Base-by-base conservation (phyloP, 2,113 vertebrate species). In the Jaculus jaculus region DNA sequence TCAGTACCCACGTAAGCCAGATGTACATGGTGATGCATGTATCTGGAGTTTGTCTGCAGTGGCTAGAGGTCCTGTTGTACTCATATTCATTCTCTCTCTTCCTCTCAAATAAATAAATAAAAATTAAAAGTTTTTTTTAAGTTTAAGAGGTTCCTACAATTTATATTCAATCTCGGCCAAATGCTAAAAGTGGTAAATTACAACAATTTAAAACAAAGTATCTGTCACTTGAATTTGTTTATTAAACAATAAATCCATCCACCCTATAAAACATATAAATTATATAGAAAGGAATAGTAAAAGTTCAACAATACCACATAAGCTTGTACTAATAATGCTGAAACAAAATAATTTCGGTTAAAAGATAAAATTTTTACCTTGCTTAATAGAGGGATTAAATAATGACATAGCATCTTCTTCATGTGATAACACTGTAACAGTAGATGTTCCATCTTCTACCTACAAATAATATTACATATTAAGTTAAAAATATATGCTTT, bases 391-490 rank as follows among this genome's bases (percentile, higher is more conserved):
- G 79, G 93, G 95, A 94, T 96, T 98, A 89, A 98, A 98, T 17
- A 98, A 96, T 89, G 98, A 99, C 98, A 98, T 98, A 42, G 98
- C 97, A 98, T 98, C 97, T 98, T 99, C 99, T 97, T 99, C 99
- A 63, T 98, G 98, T 83, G 98, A 96, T 18, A 99, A 97, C 15
- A 98, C 96, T 96, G 98, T 98, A 93, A 99, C 97, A 96, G 74
- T 96, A 84, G 98, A 96, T 58, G 98, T 95, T 15, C 98, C 99
- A 97, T 99, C 99, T 95, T 99, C 99, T 94, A 98, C 98, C 99
- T 99, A 81, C 7, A 93, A 94, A 96, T 94, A 28, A 65, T 97
- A 82, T 77, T 61, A 96, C 5, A 92, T 20, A 92, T 93, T 89
- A 95, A 65, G 34, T 16, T 92, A 37, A 95, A 95, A 91, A 86